Percentiles rank a stretch among this genome's conserved stretches.
phyloP scores from a whole-genome alignment of 2,113 vertebrate species.

The Hyperopisus bebe region DNA sequence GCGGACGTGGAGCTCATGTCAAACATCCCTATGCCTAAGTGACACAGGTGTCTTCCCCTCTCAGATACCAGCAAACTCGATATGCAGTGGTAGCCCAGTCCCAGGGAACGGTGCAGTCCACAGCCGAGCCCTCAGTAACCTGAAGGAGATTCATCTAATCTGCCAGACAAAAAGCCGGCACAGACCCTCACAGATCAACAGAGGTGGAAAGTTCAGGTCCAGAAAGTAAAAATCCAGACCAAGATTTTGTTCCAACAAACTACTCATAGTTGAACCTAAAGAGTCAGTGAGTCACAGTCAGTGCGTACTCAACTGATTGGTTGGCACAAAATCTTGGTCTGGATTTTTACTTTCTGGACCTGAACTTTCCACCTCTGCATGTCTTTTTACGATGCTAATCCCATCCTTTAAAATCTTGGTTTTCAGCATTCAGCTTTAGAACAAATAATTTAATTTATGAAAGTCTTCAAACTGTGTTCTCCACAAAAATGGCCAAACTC shows the following conservation, averaged over 20 bases:
- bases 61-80: not conserved
- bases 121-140: not conserved
- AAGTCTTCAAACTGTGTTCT: not conserved
- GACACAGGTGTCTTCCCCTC: not conserved
- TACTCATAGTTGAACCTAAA: too few relatives aligned
- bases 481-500: not conserved
- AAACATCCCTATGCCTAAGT: not conserved
- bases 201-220: too few relatives aligned
- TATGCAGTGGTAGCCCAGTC: not conserved
- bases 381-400: not conserved
- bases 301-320: too few relatives aligned
- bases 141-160: not conserved
- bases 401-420: not conserved
- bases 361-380: too few relatives aligned
- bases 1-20: not conserved
- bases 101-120: not conserved
- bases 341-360: too few relatives aligned
- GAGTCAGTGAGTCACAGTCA: too few relatives aligned
- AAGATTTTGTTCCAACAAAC: too few relatives aligned
- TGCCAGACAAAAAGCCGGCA: not conserved
- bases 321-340: too few relatives aligned
- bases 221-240: too few relatives aligned
- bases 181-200: not conserved
- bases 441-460: not conserved
- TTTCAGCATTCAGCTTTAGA: not conserved